phyloP scores from a whole-genome alignment of 2,113 vertebrate genomes.

The Centropristis striata region DNA sequence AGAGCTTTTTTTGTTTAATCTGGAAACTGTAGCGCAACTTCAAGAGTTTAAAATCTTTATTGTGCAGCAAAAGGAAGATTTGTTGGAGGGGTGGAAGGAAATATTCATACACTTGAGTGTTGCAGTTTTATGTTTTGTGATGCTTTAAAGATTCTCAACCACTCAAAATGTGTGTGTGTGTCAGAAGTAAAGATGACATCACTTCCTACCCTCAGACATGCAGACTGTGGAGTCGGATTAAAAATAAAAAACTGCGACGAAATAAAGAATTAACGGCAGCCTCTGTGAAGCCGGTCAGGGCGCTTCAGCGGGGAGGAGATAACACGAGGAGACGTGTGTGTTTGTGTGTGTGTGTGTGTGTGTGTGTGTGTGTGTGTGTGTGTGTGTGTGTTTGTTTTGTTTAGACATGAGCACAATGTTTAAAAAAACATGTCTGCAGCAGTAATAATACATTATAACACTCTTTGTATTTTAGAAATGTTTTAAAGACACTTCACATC shows the following conservation, averaged over 20 bases:
- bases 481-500: not conserved
- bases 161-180: not conserved
- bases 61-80: too few species aligned
- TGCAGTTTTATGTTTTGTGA: too few species aligned
- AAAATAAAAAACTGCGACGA: slow-evolving; percentile 10
- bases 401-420: not conserved
- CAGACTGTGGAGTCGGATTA: slow-evolving; percentile 1
- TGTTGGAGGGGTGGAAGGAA: too few species aligned
- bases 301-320: slow-evolving; percentile 12
- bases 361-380: slow-evolving; percentile 6
- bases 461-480: not conserved
- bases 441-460: not conserved
- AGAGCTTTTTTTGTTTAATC: too few species aligned
- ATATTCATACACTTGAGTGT: too few species aligned
- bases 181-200: slow-evolving; percentile 19
- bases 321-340: not conserved
- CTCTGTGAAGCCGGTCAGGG: not conserved
- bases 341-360: slow-evolving; percentile 8
- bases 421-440: not conserved
- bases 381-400: not conserved
- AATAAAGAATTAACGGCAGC: slow-evolving; percentile 41
- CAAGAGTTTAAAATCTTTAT: too few species aligned
- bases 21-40: too few species aligned
- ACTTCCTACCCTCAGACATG: slow-evolving; percentile 9
- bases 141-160: too few species aligned